Conservation (phyloP, 1,140 invertebrate species). For the Palaemon carinicauda region DNA sequence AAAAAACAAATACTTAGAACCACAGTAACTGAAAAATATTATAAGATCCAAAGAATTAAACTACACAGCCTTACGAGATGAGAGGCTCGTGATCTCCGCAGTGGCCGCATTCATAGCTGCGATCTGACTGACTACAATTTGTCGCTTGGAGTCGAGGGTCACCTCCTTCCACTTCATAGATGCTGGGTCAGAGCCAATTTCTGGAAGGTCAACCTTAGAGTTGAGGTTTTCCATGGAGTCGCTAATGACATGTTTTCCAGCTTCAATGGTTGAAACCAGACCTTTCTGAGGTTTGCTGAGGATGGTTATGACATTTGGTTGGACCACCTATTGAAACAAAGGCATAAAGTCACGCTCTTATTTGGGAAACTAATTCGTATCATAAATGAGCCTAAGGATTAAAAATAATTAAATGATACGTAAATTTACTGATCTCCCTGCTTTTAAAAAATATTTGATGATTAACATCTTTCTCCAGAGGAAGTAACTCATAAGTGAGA, state of each 20-base stretch:
- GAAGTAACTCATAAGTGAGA: too few species aligned
- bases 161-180: slow-evolving; percentile 82
- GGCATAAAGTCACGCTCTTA: too few species aligned
- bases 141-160: slow-evolving; percentile 93
- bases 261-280: slow-evolving; percentile 86
- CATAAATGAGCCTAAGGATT: too few species aligned
- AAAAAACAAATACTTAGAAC: too few species aligned
- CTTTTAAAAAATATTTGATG: too few species aligned
- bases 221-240: slow-evolving; percentile 84
- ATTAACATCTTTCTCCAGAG: too few species aligned
- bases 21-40: too few species aligned
- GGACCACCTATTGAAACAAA: slow-evolving; percentile 74
- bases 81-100: slow-evolving; percentile 95
- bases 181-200: slow-evolving; percentile 80
- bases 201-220: slow-evolving; percentile 77
- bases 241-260: slow-evolving; percentile 85
- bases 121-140: slow-evolving; percentile 94
- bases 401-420: too few species aligned
- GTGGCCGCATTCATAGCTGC: slow-evolving; percentile 99
- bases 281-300: slow-evolving; percentile 86
- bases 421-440: too few species aligned
- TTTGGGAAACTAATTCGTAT: too few species aligned
- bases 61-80: slow-evolving; percentile 70
- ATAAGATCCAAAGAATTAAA: too few species aligned
- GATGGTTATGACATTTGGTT: slow-evolving; percentile 85